Percentiles rank a stretch among this genome's conserved stretches.
These are phyloP conservation scores for Polymixis lichenea DNA, from an alignment of 2,888 invertebrate genomes.

Conservation along the genomic window DNA sequence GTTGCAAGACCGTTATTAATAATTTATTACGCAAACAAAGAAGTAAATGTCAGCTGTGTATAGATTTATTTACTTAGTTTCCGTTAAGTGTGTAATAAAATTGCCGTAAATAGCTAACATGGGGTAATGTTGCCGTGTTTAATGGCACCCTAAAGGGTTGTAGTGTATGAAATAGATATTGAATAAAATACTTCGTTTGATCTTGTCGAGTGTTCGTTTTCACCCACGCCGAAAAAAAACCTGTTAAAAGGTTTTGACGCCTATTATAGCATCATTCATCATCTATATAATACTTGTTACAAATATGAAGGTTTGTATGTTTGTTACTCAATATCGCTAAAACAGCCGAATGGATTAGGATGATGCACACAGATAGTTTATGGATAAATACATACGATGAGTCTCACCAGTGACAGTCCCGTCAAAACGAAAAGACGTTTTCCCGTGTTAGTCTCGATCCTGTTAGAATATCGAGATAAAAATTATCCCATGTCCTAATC, in stretches of 20 bases:
- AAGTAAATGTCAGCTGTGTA: slow-evolving; percentile 15
- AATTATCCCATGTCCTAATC: not conserved
- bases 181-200: not conserved
- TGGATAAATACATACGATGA: too few species aligned
- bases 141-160: slow-evolving; percentile 29
- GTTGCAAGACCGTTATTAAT: not conserved
- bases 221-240: not conserved
- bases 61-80: slow-evolving; percentile 24
- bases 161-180: slow-evolving; percentile 20
- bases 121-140: slow-evolving; percentile 36
- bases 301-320: too few species aligned
- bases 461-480: not conserved
- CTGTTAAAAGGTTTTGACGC: too few species aligned
- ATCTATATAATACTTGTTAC: too few species aligned
- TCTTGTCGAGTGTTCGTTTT: not conserved
- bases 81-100: slow-evolving; percentile 38
- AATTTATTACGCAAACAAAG: slow-evolving; percentile 20
- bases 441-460: not conserved
- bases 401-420: too few species aligned
- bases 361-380: too few species aligned
- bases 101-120: slow-evolving; percentile 43
- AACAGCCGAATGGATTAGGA: too few species aligned
- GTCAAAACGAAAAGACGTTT: too few species aligned
- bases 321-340: too few species aligned
- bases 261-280: not conserved